Evolutionary conservation across 2,113 vertebrate genomes (phyloP).

Genomic region (Oplegnathus fasciatus): DNA sequence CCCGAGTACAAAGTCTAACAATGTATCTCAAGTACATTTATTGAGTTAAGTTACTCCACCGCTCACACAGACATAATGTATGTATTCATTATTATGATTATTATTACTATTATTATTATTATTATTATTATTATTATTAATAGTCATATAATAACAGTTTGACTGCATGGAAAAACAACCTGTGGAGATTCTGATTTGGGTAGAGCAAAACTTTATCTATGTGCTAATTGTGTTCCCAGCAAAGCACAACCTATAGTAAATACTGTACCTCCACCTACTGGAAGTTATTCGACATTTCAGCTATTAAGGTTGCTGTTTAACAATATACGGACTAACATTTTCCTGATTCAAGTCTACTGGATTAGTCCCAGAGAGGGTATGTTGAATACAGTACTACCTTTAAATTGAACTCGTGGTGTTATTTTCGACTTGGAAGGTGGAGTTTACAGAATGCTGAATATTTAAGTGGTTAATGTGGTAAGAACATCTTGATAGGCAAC

Average conservation of each 20-base stretch:
- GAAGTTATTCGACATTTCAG: background rate
- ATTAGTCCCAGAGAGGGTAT: no score
- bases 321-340: background rate
- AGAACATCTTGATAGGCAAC: no score
- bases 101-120: no score
- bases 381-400: background rate
- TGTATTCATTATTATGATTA: no score
- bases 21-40: background rate
- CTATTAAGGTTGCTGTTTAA: background rate
- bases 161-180: background rate
- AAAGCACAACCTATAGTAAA: background rate
- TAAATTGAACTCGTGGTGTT: background rate
- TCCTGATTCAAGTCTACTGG: no score
- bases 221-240: background rate
- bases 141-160: background rate
- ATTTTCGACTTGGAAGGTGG: background rate
- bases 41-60: background rate
- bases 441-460: no score
- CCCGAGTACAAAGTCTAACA: background rate
- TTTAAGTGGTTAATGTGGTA: no score
- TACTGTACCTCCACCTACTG: conserved; percentile 62
- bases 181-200: background rate
- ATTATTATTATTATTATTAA: no score
- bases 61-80: background rate
- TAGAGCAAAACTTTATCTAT: background rate